These are phyloP conservation scores for Cyprinodon variegatus DNA, from an alignment of 2,113 vertebrate species.

Conservation along the genomic window DNA sequence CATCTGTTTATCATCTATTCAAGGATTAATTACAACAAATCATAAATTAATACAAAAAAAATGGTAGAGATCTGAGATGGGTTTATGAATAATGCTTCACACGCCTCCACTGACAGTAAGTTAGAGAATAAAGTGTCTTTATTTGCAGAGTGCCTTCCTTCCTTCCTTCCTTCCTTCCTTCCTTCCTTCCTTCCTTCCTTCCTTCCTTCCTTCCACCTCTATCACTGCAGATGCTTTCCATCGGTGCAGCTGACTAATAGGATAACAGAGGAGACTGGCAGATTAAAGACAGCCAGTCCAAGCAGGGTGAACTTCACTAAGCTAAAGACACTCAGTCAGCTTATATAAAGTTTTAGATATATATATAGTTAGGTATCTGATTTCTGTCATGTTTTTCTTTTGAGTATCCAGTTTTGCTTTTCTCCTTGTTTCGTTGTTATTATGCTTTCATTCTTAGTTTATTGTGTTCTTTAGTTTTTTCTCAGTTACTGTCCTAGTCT, in stretches of 20 bases:
- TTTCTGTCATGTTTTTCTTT: too few relatives aligned
- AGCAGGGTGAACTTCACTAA: conserved; percentile 25
- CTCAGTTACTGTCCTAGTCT: too few relatives aligned
- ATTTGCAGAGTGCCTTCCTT: not conserved
- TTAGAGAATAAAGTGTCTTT: not conserved
- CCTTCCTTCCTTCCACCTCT: not conserved
- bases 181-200: not conserved
- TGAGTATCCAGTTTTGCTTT: too few relatives aligned
- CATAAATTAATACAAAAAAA: not conserved
- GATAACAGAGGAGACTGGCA: conserved; percentile 51
- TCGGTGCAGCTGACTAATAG: conserved; percentile 31
- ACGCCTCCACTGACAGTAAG: not conserved
- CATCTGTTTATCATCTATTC: too few relatives aligned
- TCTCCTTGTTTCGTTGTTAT: too few relatives aligned
- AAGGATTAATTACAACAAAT: not conserved
- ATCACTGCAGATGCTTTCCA: conserved; percentile 19
- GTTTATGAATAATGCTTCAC: not conserved
- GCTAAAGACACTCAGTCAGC: conserved; percentile 35
- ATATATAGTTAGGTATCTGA: too few relatives aligned
- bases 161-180: too few relatives aligned
- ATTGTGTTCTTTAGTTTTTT: too few relatives aligned
- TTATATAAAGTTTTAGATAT: too few relatives aligned
- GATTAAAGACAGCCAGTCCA: conserved; percentile 29
- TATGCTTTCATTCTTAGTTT: too few relatives aligned
- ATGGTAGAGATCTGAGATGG: not conserved